Evolutionary conservation across 2,797 vertebrate genomes (phyloP), one percentile per base, ranked within the genome.

Genomic region (Paratrypauchen microcephalus): DNA sequence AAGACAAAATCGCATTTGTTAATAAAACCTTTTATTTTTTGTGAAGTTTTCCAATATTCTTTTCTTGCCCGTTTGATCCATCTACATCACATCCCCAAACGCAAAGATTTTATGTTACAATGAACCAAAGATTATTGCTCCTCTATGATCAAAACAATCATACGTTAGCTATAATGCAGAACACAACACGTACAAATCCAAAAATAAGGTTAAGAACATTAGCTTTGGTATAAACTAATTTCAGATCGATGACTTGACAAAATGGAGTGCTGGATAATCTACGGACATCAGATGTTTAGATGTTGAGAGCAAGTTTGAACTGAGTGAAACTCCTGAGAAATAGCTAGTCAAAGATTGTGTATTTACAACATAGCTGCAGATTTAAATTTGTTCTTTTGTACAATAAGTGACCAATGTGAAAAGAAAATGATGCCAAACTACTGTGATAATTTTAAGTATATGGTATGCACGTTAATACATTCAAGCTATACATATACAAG

Each of bases 21-120:
- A 86, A 89, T 96, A 97, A 96, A 98, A 96, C 95, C 95, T 91
- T 97, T 97, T 96, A 96, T 95, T 93, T 86, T 73, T 79, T 70
- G 64, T 91, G 77, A 79, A 41, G 72, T 91, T 92, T 89, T 88
- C 84, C 76, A 77, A 76, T 85, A 79, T 45, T 45, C 41, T 84
- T 83, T 74, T 74, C 70, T 76, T 77, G 69, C 74, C 76, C 68
- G 55, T 78, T 76, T 75, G 80, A 87, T 84, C 77, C 84, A 65
- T 76, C 73, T 73, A 73, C 30, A 60, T 60, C 58, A 60, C 58
- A 60, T 60, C 30, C 30, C 69, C 81, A 80, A 59, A 64, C 66
- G 55, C 64, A 69, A 41, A 64, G 36, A 77, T 68, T 79, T 79
- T 77, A 77, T 72, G 76, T 80, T 82, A 72, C 41, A 65, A 71